phyloP scores from a whole-genome alignment of 2,797 vertebrate species.

The Acipenser ruthenus region DNA sequence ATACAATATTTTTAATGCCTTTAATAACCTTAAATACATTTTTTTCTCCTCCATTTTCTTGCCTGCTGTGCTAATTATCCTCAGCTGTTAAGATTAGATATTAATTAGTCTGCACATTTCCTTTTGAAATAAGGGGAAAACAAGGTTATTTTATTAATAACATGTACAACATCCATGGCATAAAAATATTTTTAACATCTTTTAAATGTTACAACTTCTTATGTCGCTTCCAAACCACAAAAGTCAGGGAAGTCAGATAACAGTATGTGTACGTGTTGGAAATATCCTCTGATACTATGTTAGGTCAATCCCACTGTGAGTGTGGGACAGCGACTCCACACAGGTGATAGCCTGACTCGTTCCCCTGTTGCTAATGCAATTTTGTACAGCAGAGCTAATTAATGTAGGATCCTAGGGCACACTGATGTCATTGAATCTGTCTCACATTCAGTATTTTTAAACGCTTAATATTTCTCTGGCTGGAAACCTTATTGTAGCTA shows the following conservation, averaged over 20 bases:
- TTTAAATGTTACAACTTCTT: too few relatives aligned
- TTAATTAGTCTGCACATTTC: conserved; percentile 46
- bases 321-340: background rate
- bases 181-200: too few relatives aligned
- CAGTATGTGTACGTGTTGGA: background rate
- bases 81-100: conserved; percentile 31
- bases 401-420: conserved; percentile 2
- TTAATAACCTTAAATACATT: too few relatives aligned
- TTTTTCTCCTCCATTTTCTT: too few relatives aligned
- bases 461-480: background rate
- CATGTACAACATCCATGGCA: too few relatives aligned
- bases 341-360: background rate
- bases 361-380: background rate
- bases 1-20: too few relatives aligned
- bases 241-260: background rate
- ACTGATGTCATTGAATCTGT: background rate
- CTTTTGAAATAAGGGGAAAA: conserved; percentile 47
- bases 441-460: background rate
- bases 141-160: conserved; percentile 43
- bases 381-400: conserved; percentile 1
- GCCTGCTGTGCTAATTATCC: background rate
- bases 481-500: too few relatives aligned
- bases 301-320: conserved; percentile 2
- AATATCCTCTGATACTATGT: background rate
- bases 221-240: too few relatives aligned